Conservation (phyloP, 1,140 invertebrate genomes). For the Drosophila kohkoa region DNA sequence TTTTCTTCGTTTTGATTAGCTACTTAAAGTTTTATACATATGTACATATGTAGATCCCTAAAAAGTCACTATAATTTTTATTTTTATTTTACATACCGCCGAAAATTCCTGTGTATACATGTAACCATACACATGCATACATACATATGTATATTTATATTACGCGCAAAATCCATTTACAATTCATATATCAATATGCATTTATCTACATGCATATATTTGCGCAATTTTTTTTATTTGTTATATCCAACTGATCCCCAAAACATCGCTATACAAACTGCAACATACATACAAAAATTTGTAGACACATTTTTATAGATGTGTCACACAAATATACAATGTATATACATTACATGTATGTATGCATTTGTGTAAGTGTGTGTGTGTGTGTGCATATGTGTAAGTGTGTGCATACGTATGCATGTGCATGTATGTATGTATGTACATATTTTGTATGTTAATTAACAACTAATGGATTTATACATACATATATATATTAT, state of each 20-base stretch:
- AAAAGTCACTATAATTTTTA: neutral
- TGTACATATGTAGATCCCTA: neutral
- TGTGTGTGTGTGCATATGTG: neutral
- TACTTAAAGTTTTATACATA: no score
- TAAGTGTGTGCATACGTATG: neutral
- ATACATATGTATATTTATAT: neutral
- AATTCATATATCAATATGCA: neutral
- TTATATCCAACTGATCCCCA: slow-evolving; percentile 3
- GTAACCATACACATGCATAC: neutral
- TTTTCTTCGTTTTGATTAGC: no score
- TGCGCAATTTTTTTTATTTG: no score
- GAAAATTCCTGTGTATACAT: no score
- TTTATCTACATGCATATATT: neutral
- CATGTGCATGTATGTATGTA: neutral
- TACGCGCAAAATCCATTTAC: no score
- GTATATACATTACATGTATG: neutral
- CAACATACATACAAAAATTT: neutral
- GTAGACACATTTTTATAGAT: neutral
- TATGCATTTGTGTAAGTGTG: neutral
- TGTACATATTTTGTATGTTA: neutral
- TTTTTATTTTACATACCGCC: no score
- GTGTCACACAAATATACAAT: neutral
- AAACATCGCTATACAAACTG: slow-evolving; percentile 26
- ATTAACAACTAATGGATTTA: no score
- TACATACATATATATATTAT: neutral